Conservation (phyloP, 2,113 vertebrate genomes). For the Zosterops hypoxanthus region DNA sequence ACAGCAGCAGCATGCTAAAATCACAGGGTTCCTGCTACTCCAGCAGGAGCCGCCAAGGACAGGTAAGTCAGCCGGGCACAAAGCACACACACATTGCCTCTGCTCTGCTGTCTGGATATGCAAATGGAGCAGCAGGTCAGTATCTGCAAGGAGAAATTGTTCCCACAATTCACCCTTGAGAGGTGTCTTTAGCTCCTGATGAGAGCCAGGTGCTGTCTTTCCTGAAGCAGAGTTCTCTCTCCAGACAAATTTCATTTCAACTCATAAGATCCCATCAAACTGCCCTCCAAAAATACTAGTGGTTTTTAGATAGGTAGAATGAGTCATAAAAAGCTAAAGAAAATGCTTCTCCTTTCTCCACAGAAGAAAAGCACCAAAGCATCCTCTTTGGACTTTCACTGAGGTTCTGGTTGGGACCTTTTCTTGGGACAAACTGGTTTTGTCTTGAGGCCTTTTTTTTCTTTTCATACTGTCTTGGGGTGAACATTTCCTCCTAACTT, state of each 20-base stretch:
- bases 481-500: not conserved
- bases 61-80: accelerated
- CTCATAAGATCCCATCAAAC: not conserved
- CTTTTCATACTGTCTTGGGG: not conserved
- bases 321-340: not conserved
- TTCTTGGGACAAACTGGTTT: not conserved
- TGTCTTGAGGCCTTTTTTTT: not conserved
- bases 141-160: not conserved
- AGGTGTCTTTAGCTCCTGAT: not conserved
- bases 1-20: not conserved
- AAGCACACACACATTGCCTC: accelerated
- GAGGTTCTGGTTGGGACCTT: not conserved
- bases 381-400: not conserved
- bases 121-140: accelerated
- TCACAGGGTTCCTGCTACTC: not conserved
- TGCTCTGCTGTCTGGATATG: not conserved
- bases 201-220: not conserved
- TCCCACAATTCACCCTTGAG: not conserved
- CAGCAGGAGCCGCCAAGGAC: not conserved
- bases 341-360: not conserved
- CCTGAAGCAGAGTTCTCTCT: not conserved
- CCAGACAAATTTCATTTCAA: not conserved
- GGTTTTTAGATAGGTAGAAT: not conserved
- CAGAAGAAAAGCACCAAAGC: not conserved
- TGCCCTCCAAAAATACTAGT: not conserved